Conservation (phyloP, 1,140 invertebrate species). For the Drosophila gunungcola region DNA sequence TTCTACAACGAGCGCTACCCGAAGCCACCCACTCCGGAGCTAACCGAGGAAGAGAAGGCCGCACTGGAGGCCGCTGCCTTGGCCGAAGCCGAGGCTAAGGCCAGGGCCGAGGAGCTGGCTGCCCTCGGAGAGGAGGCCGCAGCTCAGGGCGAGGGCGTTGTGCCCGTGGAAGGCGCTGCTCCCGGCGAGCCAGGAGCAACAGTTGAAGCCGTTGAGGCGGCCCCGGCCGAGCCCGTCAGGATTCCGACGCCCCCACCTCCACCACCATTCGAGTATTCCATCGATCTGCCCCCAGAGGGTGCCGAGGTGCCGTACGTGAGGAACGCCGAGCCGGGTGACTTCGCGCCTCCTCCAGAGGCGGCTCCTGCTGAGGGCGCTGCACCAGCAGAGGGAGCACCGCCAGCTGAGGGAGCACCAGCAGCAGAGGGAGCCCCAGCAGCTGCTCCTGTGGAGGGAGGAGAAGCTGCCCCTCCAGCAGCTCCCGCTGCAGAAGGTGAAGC, state of each 20-base stretch:
- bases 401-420: slow-evolving; percentile 80
- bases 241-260: slow-evolving; percentile 78
- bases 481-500: slow-evolving; percentile 70
- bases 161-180: slow-evolving; percentile 19
- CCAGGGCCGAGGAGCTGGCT: slow-evolving; percentile 35
- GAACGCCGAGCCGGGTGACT: slow-evolving; percentile 74
- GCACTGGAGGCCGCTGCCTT: slow-evolving; percentile 26
- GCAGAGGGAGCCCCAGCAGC: slow-evolving; percentile 72
- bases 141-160: slow-evolving; percentile 36
- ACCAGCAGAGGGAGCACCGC: slow-evolving; percentile 58
- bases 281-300: slow-evolving; percentile 84
- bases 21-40: slow-evolving; percentile 82
- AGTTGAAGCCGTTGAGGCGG: slow-evolving; percentile 30
- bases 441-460: slow-evolving; percentile 73
- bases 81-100: slow-evolving; percentile 30
- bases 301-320: slow-evolving; percentile 84
- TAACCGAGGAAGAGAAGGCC: slow-evolving; percentile 80
- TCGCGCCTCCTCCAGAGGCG: slow-evolving; percentile 73
- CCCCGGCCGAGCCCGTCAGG: slow-evolving; percentile 60
- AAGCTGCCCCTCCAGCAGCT: slow-evolving; percentile 47
- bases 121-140: slow-evolving; percentile 38
- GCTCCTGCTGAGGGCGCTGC: slow-evolving; percentile 74
- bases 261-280: slow-evolving; percentile 85
- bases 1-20: slow-evolving; percentile 85
- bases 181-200: slow-evolving; percentile 39